Conservation (phyloP, 1,140 invertebrate genomes). For the Heliconius eleuchia region DNA sequence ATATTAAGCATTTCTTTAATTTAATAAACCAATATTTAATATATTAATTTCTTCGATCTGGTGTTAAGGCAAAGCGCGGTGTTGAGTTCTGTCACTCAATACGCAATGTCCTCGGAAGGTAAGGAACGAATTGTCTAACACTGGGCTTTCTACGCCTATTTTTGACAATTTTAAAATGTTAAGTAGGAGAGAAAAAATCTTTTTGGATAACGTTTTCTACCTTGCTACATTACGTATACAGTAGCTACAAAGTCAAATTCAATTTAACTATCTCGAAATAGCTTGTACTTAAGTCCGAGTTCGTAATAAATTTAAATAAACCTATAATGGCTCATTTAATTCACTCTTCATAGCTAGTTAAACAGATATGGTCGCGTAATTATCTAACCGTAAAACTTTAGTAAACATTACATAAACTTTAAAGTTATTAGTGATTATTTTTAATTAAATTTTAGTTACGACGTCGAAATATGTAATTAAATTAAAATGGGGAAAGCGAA, state of each 20-base stretch:
- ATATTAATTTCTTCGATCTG: too few species aligned
- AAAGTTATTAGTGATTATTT: conserved; percentile 3
- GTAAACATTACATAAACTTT: not conserved
- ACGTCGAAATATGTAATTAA: not conserved
- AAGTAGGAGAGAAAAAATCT: too few species aligned
- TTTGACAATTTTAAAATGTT: too few species aligned
- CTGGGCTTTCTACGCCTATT: too few species aligned
- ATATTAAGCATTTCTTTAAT: not conserved
- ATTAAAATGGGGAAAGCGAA: not conserved
- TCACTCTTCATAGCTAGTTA: not conserved
- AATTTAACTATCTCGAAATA: not conserved
- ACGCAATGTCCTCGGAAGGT: too few species aligned
- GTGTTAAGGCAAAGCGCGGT: too few species aligned
- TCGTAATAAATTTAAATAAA: conserved; percentile 1
- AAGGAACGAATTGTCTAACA: too few species aligned
- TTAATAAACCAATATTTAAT: too few species aligned
- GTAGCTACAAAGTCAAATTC: not conserved
- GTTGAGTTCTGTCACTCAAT: too few species aligned
- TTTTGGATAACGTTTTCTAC: too few species aligned
- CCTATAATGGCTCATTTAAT: conserved; percentile 5
- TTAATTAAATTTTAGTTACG: conserved; percentile 2
- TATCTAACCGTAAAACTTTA: not conserved
- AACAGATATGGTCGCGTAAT: conserved; percentile 5
- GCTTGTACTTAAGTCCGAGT: not conserved
- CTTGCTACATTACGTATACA: too few species aligned